Base-by-base conservation (phyloP, 2,113 vertebrate genomes). In the Phrynocephalus versicolor region DNA sequence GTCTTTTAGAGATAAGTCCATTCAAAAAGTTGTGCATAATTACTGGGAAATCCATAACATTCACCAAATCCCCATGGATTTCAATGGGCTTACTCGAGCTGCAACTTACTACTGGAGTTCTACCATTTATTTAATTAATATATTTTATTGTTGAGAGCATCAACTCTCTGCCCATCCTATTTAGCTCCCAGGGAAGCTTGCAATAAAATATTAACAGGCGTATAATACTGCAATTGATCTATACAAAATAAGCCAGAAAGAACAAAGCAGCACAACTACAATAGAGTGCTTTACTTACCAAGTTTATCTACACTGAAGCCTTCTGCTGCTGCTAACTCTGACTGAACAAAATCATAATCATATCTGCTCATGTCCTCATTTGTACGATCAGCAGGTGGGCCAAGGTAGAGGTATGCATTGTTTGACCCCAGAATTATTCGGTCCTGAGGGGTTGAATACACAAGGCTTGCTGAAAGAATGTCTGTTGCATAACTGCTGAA, bases 261-360 rank as follows among this genome's bases (percentile, higher is more conserved):
- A 65, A 13, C 58, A 84, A 35, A 6, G 2, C 30, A 83, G 39
- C 45, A 51, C 45, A 64, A 51, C 15, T 8, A 30, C 7, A 75
- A 1, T 23, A 8, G 5, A 33, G 23, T 51, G 1, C 94, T 95
- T 51, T 67, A 64, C 60, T 64, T 92, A 97, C 97, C 95, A 2
- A 98, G 91, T 37, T 74, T 89, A 83, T 94, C 93, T 18, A 94
- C 86, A 51, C 96, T 95, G 91, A 97, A 95, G 2, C 97, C 98
- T 89, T 97, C 97, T 0, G 95, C 96, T 0, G 95, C 96, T 3
- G 97, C 97, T 83, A 97, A 88, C 69, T 98, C 97, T 39, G 97
- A 96, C 92, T 98, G 97, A 93, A 98, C 97, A 72, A 97, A 98
- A 90, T 98, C 97, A 0, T 98, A 97, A 85, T 98, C 97, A 3